These are phyloP conservation scores for Datnioides undecimradiatus DNA, from an alignment of 2,113 vertebrate species.

Conservation along the genomic window DNA sequence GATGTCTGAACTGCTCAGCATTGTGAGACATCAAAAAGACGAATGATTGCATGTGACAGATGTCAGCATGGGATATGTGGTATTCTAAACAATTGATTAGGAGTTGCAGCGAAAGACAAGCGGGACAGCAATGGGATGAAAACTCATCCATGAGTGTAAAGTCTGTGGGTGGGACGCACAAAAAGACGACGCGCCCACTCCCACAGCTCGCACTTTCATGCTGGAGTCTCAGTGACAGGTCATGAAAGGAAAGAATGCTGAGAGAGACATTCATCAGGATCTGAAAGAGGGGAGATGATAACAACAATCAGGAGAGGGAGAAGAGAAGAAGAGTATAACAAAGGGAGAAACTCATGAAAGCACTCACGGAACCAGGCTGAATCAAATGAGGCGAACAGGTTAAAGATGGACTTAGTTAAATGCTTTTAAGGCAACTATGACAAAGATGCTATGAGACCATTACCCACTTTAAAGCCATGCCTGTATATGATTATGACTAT, in stretches of 20 bases:
- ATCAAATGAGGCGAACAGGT: neutral
- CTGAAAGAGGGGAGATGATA: conserved; percentile 67
- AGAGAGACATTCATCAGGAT: conserved; percentile 77
- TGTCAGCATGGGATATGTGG: conserved; percentile 40
- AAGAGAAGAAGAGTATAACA: conserved; percentile 11
- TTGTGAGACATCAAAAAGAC: conserved; percentile 40
- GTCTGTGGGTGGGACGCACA: conserved; percentile 44
- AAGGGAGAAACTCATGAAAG: conserved; percentile 14
- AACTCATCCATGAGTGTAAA: conserved; percentile 36
- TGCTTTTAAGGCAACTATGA: too few species aligned
- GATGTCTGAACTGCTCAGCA: conserved; percentile 54
- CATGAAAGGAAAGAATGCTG: conserved; percentile 74
- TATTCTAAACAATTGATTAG: conserved; percentile 56
- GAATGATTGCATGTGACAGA: conserved; percentile 61
- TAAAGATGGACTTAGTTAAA: neutral
- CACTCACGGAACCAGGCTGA: too few species aligned
- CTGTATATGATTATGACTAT: too few species aligned
- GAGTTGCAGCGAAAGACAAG: conserved; percentile 47
- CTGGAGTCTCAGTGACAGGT: conserved; percentile 60
- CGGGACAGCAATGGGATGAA: conserved; percentile 9
- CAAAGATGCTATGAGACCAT: too few species aligned
- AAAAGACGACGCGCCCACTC: conserved; percentile 44
- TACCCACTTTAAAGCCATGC: too few species aligned
- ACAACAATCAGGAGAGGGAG: conserved; percentile 63
- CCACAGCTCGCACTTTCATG: conserved; percentile 53